phyloP scores from a whole-genome alignment of 2,113 vertebrate species.

The Hippocampus guttulatus region DNA sequence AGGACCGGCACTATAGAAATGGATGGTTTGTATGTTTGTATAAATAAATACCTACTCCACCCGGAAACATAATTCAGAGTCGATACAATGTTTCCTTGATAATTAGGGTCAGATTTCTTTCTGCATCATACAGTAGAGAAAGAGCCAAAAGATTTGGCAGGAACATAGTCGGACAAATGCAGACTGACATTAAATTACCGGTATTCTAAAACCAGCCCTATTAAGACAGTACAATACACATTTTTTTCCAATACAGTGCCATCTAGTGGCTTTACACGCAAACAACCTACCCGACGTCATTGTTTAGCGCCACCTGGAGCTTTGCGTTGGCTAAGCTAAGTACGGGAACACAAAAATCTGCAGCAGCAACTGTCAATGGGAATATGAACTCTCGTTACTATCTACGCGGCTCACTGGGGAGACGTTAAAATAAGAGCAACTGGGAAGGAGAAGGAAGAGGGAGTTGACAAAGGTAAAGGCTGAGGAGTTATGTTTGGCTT shows the following conservation, averaged over 20 bases:
- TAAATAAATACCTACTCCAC: too few relatives aligned
- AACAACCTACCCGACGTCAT: background rate
- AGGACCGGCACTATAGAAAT: too few relatives aligned
- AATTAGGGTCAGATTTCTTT: too few relatives aligned
- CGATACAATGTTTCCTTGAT: too few relatives aligned
- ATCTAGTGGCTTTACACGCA: background rate
- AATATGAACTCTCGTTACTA: conserved; percentile 32
- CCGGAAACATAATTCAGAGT: too few relatives aligned
- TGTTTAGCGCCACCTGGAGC: conserved; percentile 41
- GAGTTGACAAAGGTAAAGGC: conserved; percentile 37
- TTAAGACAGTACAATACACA: background rate
- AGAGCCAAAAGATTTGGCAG: too few relatives aligned
- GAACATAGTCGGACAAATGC: too few relatives aligned
- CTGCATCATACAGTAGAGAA: too few relatives aligned
- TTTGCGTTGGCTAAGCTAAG: conserved; percentile 41
- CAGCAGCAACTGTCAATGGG: conserved; percentile 39
- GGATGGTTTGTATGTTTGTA: too few relatives aligned
- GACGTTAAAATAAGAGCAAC: conserved; percentile 55
- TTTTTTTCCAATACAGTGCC: background rate
- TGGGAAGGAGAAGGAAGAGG: conserved; percentile 3
- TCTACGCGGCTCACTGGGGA: conserved; percentile 50
- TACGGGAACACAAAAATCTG: conserved; percentile 48
- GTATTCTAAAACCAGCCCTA: background rate
- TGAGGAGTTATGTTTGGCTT: conserved; percentile 28
- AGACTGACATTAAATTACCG: too few relatives aligned